Base-by-base conservation (phyloP, 2,797 vertebrate genomes). In the Silurus lanzhouensis region DNA sequence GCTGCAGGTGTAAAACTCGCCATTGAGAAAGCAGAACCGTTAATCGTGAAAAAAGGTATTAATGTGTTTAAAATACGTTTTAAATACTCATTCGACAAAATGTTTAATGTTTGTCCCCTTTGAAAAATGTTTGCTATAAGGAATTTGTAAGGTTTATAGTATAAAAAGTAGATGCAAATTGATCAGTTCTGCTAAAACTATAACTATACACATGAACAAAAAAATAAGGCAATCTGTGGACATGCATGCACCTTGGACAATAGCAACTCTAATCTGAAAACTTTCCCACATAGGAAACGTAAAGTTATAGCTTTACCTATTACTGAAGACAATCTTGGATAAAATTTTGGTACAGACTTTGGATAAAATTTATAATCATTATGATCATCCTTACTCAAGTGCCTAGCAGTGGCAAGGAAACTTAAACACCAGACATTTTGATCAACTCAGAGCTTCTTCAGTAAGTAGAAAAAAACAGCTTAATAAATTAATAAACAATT, bases 11-110 rank as follows among this genome's bases (percentile, higher is more conserved):
- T n/a, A 67, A 58, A 57, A 14, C 6, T 75, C 72, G 27, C 48
- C 48, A 19, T 57, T 19, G 78, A 81, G n/a, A 86, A 77, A 88
- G 27, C 13, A 15, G 79, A n/a, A 27, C 7, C 12, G 64, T 27
- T 66, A 9, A 15, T n/a, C 31, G 13, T 81, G 44, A 77, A 76
- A 63, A 84, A 67, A 88, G 55, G 84, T 83, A 78, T 60, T 38
- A 0, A 2, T 44, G 1, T 9, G 2, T 60, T 38, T 27, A 20
- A 31, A 58, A 76, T 27, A 4, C 3, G 38, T 38, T 38, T 38
- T 38, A 38, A 38, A 38, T 38, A 38, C 38, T 38, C 38, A 38
- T 38, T 38, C 5, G 38, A 38, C 38, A 38, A 4, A 38, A 15
- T 44, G 6, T 38, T 38, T 68, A 38, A 19, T 68, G 27, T 38